These are phyloP conservation scores for Tetrax tetrax DNA, from an alignment of 2,113 vertebrate species.

Conservation along the genomic window DNA sequence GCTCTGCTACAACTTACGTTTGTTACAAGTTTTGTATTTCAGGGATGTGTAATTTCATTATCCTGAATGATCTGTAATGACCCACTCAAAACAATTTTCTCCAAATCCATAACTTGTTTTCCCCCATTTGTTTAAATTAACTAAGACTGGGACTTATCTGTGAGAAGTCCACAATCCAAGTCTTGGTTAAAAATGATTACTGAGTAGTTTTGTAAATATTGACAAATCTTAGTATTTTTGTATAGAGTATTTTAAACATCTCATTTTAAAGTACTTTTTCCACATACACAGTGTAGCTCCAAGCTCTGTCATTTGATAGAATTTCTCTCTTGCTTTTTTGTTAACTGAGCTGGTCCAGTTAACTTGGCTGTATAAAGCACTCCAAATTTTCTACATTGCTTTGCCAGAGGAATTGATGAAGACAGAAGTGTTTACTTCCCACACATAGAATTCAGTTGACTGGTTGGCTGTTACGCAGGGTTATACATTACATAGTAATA, in stretches of 20 bases:
- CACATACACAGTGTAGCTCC: not conserved
- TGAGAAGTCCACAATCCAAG: not conserved
- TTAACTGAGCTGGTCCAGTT: not conserved
- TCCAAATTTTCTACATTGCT: not conserved
- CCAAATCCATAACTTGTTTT: not conserved
- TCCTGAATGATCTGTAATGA: not conserved
- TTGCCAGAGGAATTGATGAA: not conserved
- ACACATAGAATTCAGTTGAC: rapidly evolving
- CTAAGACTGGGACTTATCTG: not conserved
- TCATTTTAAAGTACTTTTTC: not conserved
- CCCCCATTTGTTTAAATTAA: not conserved
- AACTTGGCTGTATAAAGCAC: not conserved
- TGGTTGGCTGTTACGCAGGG: not conserved
- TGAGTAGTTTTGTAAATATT: not conserved
- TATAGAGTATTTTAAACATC: not conserved
- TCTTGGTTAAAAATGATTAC: not conserved
- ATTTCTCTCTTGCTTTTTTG: not conserved
- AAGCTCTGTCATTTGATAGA: not conserved
- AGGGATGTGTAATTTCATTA: not conserved
- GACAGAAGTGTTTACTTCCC: not conserved
- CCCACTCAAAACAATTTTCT: not conserved
- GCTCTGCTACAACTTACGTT: not conserved
- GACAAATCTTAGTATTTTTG: not conserved
- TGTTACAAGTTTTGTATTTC: not conserved
- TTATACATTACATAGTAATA: not conserved